phyloP scores from a whole-genome alignment of 2,113 vertebrate genomes.

The Myrmecophaga tridactyla region DNA sequence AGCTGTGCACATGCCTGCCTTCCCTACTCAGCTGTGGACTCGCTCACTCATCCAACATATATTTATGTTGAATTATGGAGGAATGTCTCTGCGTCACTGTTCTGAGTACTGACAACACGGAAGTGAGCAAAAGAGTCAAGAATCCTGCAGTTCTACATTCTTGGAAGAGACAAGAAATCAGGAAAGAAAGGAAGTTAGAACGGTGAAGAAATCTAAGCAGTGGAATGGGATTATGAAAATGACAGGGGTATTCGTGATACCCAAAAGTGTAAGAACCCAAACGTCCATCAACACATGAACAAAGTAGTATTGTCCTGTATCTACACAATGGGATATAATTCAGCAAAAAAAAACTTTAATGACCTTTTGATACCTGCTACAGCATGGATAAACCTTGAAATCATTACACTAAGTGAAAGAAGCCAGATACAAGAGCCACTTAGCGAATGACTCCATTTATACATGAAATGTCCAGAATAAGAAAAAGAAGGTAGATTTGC shows the following conservation, averaged over 20 bases:
- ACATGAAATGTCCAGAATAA: too few relatives aligned
- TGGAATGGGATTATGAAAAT: neutral
- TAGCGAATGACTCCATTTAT: too few relatives aligned
- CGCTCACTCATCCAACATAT: neutral
- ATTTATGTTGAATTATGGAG: too few relatives aligned
- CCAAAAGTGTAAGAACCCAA: neutral
- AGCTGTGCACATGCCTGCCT: too few relatives aligned
- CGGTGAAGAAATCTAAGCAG: neutral
- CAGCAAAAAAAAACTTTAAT: too few relatives aligned
- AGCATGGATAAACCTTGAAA: neutral
- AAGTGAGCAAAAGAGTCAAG: neutral
- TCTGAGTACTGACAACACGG: neutral
- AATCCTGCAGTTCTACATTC: neutral
- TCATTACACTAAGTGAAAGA: accelerated
- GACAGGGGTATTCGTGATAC: accelerated
- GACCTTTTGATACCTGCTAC: accelerated
- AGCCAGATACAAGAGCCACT: too few relatives aligned
- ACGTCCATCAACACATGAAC: neutral
- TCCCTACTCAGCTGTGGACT: neutral
- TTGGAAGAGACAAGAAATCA: neutral
- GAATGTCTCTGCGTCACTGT: neutral
- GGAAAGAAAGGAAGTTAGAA: neutral
- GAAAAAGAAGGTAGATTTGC: too few relatives aligned
- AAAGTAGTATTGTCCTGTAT: too few relatives aligned
- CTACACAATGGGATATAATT: neutral